Evolutionary conservation across 2,797 vertebrate species (phyloP).

Genomic region (Hybognathus amarus): DNA sequence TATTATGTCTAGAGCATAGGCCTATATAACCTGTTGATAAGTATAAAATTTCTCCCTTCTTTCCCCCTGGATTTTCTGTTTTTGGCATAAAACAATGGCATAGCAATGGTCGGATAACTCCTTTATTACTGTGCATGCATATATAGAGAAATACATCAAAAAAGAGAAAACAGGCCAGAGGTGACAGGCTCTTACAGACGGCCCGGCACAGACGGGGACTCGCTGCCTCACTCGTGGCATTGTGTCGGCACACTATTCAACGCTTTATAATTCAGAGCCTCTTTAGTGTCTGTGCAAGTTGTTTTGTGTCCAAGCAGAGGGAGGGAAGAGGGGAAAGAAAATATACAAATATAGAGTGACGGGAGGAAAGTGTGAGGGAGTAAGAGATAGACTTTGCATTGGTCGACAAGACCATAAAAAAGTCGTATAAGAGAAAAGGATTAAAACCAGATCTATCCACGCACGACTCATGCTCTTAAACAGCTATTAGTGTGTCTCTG

Average conservation of each 20-base stretch:
- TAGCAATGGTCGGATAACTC: constrained; percentile 59
- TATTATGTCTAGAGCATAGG: too few species aligned
- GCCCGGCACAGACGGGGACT: background rate
- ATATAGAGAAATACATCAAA: constrained; percentile 67
- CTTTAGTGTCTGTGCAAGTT: constrained; percentile 15
- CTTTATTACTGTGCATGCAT: constrained; percentile 60
- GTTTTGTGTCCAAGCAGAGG: background rate
- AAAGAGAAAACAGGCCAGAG: constrained; percentile 58
- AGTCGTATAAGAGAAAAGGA: background rate
- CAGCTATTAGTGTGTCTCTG: constrained; percentile 15
- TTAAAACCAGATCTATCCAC: constrained; percentile 10
- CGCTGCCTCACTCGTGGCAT: constrained; percentile 37
- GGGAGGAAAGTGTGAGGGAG: constrained; percentile 28
- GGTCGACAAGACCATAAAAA: constrained; percentile 33
- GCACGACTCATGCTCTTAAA: background rate
- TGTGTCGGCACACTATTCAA: constrained; percentile 45
- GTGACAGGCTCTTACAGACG: constrained; percentile 7
- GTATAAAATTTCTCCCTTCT: background rate
- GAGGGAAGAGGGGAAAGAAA: constrained; percentile 8
- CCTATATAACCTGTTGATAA: background rate
- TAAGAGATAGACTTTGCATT: constrained; percentile 9
- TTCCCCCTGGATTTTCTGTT: background rate
- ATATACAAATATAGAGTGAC: constrained; percentile 30
- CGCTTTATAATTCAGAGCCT: constrained; percentile 39
- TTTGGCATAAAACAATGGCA: background rate